Evolutionary conservation across 2,797 vertebrate genomes (phyloP).

Genomic region (Phoeniculus purpureus): DNA sequence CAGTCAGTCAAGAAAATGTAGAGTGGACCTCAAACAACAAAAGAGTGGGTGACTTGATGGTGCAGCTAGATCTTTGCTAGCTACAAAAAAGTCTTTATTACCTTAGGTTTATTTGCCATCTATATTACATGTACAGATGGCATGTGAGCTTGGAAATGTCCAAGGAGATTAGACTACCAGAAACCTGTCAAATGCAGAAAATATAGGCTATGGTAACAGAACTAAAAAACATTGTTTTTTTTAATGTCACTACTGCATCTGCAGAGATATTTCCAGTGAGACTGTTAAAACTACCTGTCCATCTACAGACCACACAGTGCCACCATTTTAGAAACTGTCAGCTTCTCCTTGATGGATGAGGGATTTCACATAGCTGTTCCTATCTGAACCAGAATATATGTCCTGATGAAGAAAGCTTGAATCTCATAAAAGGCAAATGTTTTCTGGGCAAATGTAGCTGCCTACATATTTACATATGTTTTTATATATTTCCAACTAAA

Average conservation of each 20-base stretch:
- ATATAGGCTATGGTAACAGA: background rate
- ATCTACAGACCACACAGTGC: background rate
- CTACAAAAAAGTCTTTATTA: background rate
- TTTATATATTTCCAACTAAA: background rate
- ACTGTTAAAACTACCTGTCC: background rate
- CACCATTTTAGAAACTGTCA: background rate
- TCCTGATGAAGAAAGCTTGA: background rate
- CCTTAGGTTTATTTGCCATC: background rate
- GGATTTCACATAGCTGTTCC: background rate
- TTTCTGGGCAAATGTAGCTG: background rate
- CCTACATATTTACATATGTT: background rate
- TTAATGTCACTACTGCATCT: background rate
- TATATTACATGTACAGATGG: background rate
- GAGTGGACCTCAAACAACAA: background rate
- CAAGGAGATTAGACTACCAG: background rate
- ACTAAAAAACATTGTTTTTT: background rate
- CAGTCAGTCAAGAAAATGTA: background rate
- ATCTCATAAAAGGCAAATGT: background rate
- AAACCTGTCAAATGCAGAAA: background rate
- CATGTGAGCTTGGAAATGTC: background rate
- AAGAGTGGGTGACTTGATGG: background rate
- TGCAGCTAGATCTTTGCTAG: background rate
- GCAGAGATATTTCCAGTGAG: background rate
- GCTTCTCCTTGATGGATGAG: background rate
- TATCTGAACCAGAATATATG: background rate